Base-by-base conservation (phyloP, 2,888 invertebrate genomes). In the Scaptomyza flava region DNA sequence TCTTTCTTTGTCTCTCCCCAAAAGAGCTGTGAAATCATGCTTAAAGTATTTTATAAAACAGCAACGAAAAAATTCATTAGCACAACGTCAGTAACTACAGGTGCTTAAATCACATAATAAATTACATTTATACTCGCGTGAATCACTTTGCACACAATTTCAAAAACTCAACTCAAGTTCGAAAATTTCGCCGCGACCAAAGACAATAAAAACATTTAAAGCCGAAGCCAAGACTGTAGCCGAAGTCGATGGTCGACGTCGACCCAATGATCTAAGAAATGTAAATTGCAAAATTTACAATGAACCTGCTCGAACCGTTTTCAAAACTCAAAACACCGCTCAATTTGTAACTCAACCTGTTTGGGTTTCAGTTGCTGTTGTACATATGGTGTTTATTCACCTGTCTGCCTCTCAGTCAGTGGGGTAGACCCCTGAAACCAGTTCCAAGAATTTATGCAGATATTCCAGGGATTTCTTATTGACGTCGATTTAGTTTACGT, bases 271-370 rank as follows among this genome's bases (percentile, higher is more conserved):
- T 69, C 74, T 79, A 72, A 83, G 86, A 83, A 72, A 83, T 86
- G 83, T 71, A 79, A 81, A 77, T 80, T 68, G 63, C 48, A 63
- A 75, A 48, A 50, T 60, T 61, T 59, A 41, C 20, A 68, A 48
- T 53, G 63, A 64, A 65, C 41, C 20, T 56, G 56, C 64, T 66
- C 65, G 33, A 65, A 59, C 14, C 34, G 66, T 58, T 45, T 20
- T 43, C 20, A n/a, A 43, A 20, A 61, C 72, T 68, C 54, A 64
- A 68, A 65, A 38, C 61, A 60, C 64, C 56, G 43, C 72, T 77
- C 69, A 77, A 70, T 63, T 82, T 85, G 85, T 85, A 75, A 80
- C 70, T 85, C 82, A 80, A 85, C 70, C 68, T 57, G 78, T 79
- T 82, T 67, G 41, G 57, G 11, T 33, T 45, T 50, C 9, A 30